Evolutionary conservation across 2,113 vertebrate species (phyloP), one percentile per base, ranked within the genome.

Genomic region (Solenodon paradoxus): DNA sequence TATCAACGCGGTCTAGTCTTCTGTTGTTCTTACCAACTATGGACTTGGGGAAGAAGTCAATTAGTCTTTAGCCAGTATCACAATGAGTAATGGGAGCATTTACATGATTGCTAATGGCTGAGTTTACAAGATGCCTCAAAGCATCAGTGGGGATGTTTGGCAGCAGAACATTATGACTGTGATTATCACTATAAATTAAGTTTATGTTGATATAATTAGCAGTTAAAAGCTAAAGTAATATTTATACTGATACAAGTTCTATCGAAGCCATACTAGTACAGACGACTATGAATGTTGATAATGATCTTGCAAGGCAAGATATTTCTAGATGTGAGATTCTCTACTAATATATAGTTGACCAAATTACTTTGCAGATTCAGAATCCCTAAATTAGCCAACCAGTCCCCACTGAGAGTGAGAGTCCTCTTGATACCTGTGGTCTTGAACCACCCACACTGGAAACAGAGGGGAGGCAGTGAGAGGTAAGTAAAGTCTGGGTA

Each of bases 161-260:
- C 98, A 98, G 97, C 88, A 96, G 94, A 95, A 95, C 97, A 94
- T 97, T 97, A 98, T 92, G 96, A 91, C 91, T 94, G 96, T 97
- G 98, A 98, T 98, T 98, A 98, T 98, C 96, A 92, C 96, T 98
- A 98, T 98, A 98, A 98, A 98, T 98, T 98, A 98, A 95, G 88
- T 98, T 98, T 98, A 98, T 98, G 98, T 97, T 98, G 98, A 98
- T 98, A 98, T 98, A 98, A 98, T 98, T 98, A 98, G 98, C 96
- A 98, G 95, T 97, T 97, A 97, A 95, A 97, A 97, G 96, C 97
- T 98, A 96, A 98, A 89, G 94, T 96, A 98, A 98, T 98, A 98
- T 98, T 98, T 98, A 97, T 97, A 98, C 93, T 95, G 97, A 98
- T 97, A 96, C 88, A 96, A 98, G 97, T 94, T 97, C 96, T 98